Percentiles rank a stretch among this genome's conserved stretches.
Evolutionary conservation across 1,140 invertebrate genomes (phyloP).

Genomic region (Anoplophora glabripennis): DNA sequence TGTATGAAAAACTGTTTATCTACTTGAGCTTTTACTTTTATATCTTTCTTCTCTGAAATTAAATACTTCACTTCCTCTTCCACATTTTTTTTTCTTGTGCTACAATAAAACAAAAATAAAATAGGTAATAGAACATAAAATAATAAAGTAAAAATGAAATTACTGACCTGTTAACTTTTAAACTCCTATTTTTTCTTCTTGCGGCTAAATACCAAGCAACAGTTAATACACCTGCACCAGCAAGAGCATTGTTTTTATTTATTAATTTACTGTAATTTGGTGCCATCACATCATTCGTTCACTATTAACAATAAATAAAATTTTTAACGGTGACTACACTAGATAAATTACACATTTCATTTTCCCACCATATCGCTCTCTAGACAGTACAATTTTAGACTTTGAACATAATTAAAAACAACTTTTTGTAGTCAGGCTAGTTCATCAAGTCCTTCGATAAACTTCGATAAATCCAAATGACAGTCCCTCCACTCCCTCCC

Average conservation of each 20-base stretch:
- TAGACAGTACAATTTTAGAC: too few relatives aligned
- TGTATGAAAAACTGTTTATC: slow-evolving; percentile 81
- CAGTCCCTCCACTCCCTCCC: too few relatives aligned
- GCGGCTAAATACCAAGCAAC: slow-evolving; percentile 56
- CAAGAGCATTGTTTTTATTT: slow-evolving; percentile 55
- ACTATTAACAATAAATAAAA: too few relatives aligned
- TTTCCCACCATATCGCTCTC: too few relatives aligned
- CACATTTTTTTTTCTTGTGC: slow-evolving; percentile 42
- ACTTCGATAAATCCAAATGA: too few relatives aligned
- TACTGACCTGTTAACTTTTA: slow-evolving; percentile 40
- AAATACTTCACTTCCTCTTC: slow-evolving; percentile 74
- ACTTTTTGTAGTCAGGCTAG: too few relatives aligned
- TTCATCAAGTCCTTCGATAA: too few relatives aligned
- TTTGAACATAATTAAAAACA: too few relatives aligned
- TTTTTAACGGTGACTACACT: too few relatives aligned
- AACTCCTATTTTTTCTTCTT: slow-evolving; percentile 48
- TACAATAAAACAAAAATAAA: slow-evolving; percentile 21
- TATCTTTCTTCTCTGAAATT: slow-evolving; percentile 68
- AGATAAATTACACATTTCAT: too few relatives aligned
- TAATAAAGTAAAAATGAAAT: slow-evolving; percentile 14
- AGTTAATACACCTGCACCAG: slow-evolving; percentile 55
- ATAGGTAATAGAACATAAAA: not conserved
- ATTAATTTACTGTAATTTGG: slow-evolving; percentile 62
- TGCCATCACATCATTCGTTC: slow-evolving; percentile 52
- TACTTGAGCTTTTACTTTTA: slow-evolving; percentile 77